Evolutionary conservation across 2,888 invertebrate species (phyloP), one percentile per base, ranked within the genome.

Genomic region (Trichacis sp.): DNA sequence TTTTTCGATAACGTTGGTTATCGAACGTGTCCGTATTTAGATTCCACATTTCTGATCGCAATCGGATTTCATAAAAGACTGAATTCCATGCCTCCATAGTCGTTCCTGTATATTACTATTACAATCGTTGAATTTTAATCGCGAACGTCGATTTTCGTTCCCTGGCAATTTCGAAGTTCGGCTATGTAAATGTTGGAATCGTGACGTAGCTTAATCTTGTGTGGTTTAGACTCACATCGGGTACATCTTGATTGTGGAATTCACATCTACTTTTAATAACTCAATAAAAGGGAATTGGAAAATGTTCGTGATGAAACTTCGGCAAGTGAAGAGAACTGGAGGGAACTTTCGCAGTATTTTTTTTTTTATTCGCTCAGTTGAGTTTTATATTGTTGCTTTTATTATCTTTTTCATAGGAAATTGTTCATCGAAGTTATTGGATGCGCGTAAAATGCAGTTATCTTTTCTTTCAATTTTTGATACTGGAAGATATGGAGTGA

Each of bases 401-500:
- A 43, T 58, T 59, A 59, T 59, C 55, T 40, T 19, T 15, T 38
- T 54, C 36, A 36, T 50, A 17, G 38, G 24, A 45, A 54, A 60
- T 56, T 58, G 52, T 52, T 64, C 59, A 59, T 47, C 52, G 48
- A 52, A 46, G 33, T 60, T 57, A 54, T 57, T 15, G 52, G 30
- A 60, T 49, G 30, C 40, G 12, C 14, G 59, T 53, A 57, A 56
- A 65, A 57, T 62, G 56, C 53, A 63, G n/a, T 54, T 59, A n/a
- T 40, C 30, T 24, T 47, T 30, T 48, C 45, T 29, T 61, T 61
- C 57, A 53, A 60, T 64, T 68, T 69, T 57, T 66, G 62, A 71
- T 69, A 59, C 61, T 57, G 59, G 52, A 42, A 54, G 58, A 40
- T 45, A 53, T 6, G 43, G 55, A 67, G 72, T 76, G 76, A 78